Conservation (phyloP, 2,888 invertebrate genomes). For the Chrysotoxum bicinctum region DNA sequence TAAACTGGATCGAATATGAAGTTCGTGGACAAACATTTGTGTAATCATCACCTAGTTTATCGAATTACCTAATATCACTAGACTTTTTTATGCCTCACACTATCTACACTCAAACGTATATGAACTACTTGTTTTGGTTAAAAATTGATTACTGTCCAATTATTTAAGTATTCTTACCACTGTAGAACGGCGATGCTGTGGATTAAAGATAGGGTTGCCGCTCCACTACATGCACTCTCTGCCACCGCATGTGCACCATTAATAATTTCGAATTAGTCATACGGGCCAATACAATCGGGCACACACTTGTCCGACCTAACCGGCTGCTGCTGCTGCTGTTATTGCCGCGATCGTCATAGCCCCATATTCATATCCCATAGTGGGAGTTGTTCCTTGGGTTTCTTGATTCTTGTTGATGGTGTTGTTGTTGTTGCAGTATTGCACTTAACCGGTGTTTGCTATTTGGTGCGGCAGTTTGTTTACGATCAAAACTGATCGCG, state of each 20-base stretch:
- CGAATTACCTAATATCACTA: no score
- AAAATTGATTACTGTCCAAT: neutral
- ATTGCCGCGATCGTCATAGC: neutral
- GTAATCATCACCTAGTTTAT: no score
- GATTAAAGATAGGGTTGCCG: conserved; percentile 25
- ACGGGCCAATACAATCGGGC: conserved; percentile 64
- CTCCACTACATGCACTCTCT: conserved; percentile 45
- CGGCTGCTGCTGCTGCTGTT: conserved; percentile 38
- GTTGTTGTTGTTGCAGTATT: conserved; percentile 10
- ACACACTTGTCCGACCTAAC: conserved; percentile 65
- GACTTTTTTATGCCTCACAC: no score
- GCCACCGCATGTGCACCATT: conserved; percentile 71
- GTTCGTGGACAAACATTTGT: no score
- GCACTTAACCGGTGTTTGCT: conserved; percentile 38
- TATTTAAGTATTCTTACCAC: neutral
- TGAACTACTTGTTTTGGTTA: neutral
- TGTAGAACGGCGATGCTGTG: neutral
- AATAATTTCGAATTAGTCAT: conserved; percentile 73
- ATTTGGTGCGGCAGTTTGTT: conserved; percentile 51
- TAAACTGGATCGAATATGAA: no score
- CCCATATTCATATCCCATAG: conserved; percentile 27
- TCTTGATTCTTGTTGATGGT: conserved; percentile 12
- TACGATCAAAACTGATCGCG: conserved; percentile 47
- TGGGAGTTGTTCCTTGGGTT: conserved; percentile 42
- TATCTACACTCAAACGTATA: neutral